Conservation (phyloP, 92 coral and sea anemone species). For the Montipora capitata region DNA sequence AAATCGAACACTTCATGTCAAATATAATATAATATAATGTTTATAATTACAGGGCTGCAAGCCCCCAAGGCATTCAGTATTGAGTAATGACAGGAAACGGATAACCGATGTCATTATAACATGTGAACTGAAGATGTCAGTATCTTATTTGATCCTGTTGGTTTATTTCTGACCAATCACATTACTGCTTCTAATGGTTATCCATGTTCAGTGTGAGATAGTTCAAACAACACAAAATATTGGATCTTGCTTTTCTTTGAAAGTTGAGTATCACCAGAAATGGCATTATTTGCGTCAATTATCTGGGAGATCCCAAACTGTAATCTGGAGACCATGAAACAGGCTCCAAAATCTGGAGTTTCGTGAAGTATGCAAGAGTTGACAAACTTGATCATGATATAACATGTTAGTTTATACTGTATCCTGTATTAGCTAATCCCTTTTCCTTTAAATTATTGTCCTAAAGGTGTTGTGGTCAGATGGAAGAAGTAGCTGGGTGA, state of each 20-base stretch:
- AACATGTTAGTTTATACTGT: neutral
- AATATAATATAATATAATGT: neutral
- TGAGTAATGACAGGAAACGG: too few species aligned
- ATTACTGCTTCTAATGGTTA: too few species aligned
- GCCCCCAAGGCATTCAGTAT: too few species aligned
- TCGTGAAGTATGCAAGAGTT: neutral
- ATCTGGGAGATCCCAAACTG: too few species aligned
- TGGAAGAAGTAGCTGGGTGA: conserved; percentile 2
- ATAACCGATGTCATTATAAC: too few species aligned
- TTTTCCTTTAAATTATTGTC: neutral
- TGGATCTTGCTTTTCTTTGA: neutral
- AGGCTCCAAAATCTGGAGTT: neutral
- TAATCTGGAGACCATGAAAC: neutral
- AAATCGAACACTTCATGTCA: neutral
- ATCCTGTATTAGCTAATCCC: neutral
- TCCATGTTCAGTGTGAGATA: too few species aligned
- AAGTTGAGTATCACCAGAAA: neutral
- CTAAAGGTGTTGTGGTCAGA: neutral
- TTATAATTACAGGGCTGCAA: too few species aligned
- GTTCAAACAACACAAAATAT: too few species aligned
- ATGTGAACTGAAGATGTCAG: too few species aligned
- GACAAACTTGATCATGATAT: neutral
- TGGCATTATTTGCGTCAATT: neutral
- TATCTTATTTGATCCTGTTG: too few species aligned
- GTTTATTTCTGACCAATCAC: too few species aligned